Evolutionary conservation across 2,797 vertebrate species (phyloP), one percentile per base, ranked within the genome.

Genomic region (Etheostoma perlongum): DNA sequence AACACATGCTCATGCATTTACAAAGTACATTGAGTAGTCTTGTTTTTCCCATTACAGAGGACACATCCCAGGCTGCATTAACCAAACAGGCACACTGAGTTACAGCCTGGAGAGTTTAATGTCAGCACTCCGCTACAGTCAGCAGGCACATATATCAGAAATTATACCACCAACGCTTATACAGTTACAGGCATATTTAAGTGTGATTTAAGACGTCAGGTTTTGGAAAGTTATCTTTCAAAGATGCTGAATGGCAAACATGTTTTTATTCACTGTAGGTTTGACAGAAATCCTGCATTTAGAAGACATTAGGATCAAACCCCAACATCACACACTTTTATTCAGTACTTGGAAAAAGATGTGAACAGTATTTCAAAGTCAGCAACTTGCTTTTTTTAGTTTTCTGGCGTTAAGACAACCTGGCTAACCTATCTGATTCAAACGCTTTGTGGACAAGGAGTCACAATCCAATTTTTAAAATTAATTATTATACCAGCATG

Each of bases 11-110:
- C 27, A 25, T 46, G 21, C 71, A 36, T 79, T 87, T 40, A 40
- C 36, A 40, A 11, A 40, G 36, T 74, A 74, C 52, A 53, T 66
- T 71, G 54, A 67, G 59, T 67, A n/a, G 62, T 73, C 59, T 71
- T 67, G 27, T 60, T 36, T 81, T 77, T 89, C 79, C 67, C 73
- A 68, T 60, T 70, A 61, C 42, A 63, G 66, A 84, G 79, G 82
- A 91, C 85, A 66, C 14, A 73, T 65, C 78, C 76, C 88, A 93
- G 82, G 78, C 79, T 82, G 73, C 36, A 30, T 77, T 72, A 80
- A 69, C 83, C 68, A 72, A 85, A 81, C 85, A 84, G 64, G 52
- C 81, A 42, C 61, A 48, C 57, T 58, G 59, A 76, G 67, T 36
- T 71, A 52, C 60, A 74, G 81, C 80, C 70, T 86, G 79, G 48